Evolutionary conservation across 1,140 invertebrate species (phyloP).

Genomic region (Portunus trituberculatus): DNA sequence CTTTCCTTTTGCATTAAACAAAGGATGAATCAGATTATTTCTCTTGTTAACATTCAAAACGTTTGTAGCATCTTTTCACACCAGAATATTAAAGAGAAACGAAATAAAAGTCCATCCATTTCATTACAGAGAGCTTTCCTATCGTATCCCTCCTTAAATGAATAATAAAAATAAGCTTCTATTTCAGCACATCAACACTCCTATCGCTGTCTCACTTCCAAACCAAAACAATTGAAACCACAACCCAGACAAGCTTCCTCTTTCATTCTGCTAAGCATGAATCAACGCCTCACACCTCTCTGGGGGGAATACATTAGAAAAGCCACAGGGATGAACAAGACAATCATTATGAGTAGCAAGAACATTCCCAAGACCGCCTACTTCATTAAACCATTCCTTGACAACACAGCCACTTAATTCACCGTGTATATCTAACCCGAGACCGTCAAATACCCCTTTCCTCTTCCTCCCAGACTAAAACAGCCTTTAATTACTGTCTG

Average conservation of each 20-base stretch:
- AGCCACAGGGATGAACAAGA: background rate
- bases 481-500: background rate
- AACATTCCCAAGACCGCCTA: background rate
- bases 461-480: background rate
- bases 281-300: background rate
- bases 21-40: too few relatives aligned
- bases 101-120: too few relatives aligned
- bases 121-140: too few relatives aligned
- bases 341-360: background rate
- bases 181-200: too few relatives aligned
- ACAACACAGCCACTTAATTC: background rate
- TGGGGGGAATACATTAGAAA: background rate
- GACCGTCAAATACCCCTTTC: background rate
- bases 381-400: background rate
- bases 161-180: too few relatives aligned
- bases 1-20: too few relatives aligned
- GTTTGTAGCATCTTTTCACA: too few relatives aligned
- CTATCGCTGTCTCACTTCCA: too few relatives aligned
- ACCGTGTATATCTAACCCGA: background rate
- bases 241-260: background rate
- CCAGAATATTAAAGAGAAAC: too few relatives aligned
- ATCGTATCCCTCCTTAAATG: too few relatives aligned
- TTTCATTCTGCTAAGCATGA: background rate
- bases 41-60: too few relatives aligned
- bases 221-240: background rate